A percentile compares a stretch with the other conserved stretches of the same genome.
These are phyloP conservation scores for Colossoma macropomum DNA, from an alignment of 2,113 vertebrate species.

Conservation along the genomic window DNA sequence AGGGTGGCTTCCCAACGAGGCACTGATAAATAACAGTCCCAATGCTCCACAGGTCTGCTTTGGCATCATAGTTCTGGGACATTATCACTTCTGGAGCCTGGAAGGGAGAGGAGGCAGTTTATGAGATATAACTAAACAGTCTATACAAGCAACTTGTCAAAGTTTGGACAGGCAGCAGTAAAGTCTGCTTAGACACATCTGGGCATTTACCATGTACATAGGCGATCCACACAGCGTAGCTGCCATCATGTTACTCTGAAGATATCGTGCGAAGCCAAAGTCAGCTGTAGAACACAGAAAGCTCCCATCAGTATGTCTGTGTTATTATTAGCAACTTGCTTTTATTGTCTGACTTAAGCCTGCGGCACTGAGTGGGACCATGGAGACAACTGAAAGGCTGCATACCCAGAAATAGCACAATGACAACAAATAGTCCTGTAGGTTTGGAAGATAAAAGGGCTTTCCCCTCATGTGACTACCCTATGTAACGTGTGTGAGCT, in stretches of 20 bases:
- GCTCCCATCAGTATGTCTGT: slow-evolving; percentile 29
- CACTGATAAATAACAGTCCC: slow-evolving; percentile 97
- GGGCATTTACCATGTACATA: slow-evolving; percentile 95
- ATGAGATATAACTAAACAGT: neutral
- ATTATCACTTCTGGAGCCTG: slow-evolving; percentile 98
- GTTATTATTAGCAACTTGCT: slow-evolving; percentile 52
- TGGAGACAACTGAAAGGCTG: slow-evolving; percentile 18
- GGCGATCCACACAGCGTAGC: slow-evolving; percentile 96
- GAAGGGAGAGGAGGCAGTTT: slow-evolving; percentile 45
- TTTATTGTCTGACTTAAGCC: slow-evolving; percentile 28
- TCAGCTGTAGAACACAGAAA: slow-evolving; percentile 83
- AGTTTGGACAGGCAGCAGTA: neutral
- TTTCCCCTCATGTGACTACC: neutral
- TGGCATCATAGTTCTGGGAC: slow-evolving; percentile 98
- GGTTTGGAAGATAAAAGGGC: neutral
- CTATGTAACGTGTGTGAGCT: neutral
- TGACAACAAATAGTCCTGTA: neutral
- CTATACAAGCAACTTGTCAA: neutral
- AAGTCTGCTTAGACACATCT: neutral
- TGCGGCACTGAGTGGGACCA: slow-evolving; percentile 4
- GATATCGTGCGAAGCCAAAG: slow-evolving; percentile 97
- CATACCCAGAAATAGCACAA: slow-evolving; percentile 14
- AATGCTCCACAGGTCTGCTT: slow-evolving; percentile 97
- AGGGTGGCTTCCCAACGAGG: slow-evolving; percentile 97
- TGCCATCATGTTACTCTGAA: slow-evolving; percentile 99